Evolutionary conservation across 2,888 invertebrate genomes (phyloP).

Genomic region (Neoitamus cyanurus): DNA sequence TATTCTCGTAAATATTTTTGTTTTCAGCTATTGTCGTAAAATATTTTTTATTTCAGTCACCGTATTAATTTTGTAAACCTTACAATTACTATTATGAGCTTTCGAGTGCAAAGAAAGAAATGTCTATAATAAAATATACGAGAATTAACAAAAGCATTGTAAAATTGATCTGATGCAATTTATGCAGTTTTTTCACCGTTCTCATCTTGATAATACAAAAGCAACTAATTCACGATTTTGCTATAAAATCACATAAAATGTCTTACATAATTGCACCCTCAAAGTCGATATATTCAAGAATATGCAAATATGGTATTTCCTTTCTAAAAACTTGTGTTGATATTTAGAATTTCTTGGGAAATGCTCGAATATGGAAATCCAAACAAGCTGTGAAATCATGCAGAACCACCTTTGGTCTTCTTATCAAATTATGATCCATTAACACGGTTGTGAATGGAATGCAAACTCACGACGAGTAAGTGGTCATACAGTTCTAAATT

Average conservation of each 20-base stretch:
- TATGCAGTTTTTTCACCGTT: not conserved
- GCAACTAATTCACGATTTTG: not conserved
- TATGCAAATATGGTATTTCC: not conserved
- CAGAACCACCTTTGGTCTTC: not conserved
- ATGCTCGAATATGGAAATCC: not conserved
- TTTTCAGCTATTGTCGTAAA: not conserved
- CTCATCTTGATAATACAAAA: not conserved
- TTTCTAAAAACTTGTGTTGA: not conserved
- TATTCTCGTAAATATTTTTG: no score
- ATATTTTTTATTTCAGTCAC: no score
- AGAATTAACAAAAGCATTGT: no score
- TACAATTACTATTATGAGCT: no score
- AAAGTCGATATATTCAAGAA: not conserved
- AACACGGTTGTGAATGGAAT: not conserved
- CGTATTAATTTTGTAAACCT: no score
- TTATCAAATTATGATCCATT: not conserved
- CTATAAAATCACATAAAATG: not conserved
- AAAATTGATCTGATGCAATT: no score
- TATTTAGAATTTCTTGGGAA: conserved; percentile 12
- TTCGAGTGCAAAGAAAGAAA: no score
- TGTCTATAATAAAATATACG: no score
- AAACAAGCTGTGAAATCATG: not conserved
- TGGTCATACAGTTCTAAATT: not conserved
- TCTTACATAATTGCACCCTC: not conserved
- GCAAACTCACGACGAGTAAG: not conserved